Base-by-base conservation (phyloP, 2,113 vertebrate genomes). In the Pluvialis apricaria region DNA sequence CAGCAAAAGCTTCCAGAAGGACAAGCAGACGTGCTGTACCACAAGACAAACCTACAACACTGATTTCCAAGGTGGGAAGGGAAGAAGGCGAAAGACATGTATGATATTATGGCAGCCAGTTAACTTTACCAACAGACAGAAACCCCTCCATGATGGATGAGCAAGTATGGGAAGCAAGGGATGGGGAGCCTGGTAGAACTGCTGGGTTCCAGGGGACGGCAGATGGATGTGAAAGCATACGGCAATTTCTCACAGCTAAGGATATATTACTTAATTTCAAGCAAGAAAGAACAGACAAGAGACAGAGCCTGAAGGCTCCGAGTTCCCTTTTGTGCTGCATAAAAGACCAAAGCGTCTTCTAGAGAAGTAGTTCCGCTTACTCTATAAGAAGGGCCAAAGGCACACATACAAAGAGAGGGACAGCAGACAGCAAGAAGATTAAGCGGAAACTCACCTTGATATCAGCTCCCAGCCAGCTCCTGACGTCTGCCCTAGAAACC, bases 381-480 rank as follows among this genome's bases (percentile, higher is more conserved):
- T 32, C 52, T 42, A 7, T 10, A 79, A 22, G 36, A 80, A 82
- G 54, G 26, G 42, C 38, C 42, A 90, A 77, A 91, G 21, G n/a
- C 61, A 69, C 65, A 26, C 0, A 10, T 2, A 86, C 31, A 91
- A 82, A 64, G 60, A 87, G 9, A 78, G 13, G 6, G 38, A 73
- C 40, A 13, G 31, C 82, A 65, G 55, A 40, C n/a, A 93, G 17
- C 1, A 8, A 52, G 32, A 16, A 92, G 54, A 79, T 78, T 7
- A 95, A 79, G 60, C 5, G 1, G 66, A 81, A 94, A 94, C 94
- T 96, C 95, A 96, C 94, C 96, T 94, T 51, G 81, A n/a, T 75
- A 64, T 16, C 72, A 25, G 90, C 65, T 96, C 77, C 69, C 76
- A 84, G 83, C 15, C 82, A 79, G 36, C 5, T 76, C 79, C 86